A percentile compares a stretch with the other conserved stretches of the same genome.
These are phyloP conservation scores for Pammene fasciana DNA, from an alignment of 2,888 invertebrate genomes.

Conservation along the genomic window DNA sequence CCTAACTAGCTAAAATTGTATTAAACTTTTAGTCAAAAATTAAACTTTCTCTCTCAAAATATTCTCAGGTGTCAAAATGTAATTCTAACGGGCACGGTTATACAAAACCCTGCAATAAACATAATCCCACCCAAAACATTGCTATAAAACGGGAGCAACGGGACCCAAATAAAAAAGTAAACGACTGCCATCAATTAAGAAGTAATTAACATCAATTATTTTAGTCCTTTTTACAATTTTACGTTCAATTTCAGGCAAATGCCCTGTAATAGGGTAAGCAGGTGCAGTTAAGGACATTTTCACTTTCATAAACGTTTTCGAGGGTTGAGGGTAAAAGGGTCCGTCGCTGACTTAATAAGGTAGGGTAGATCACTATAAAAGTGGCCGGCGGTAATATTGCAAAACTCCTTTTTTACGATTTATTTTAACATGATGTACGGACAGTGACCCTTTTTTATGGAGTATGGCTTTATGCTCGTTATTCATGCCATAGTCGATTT, in stretches of 20 bases:
- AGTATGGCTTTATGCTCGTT: conserved; percentile 26
- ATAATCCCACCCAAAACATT: conserved; percentile 27
- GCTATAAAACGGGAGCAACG: conserved; percentile 17
- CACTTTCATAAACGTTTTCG: conserved; percentile 68
- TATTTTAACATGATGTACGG: conserved; percentile 55
- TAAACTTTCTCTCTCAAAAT: too few relatives aligned
- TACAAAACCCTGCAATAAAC: conserved; percentile 17
- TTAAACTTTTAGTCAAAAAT: too few relatives aligned
- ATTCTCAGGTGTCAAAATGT: background rate
- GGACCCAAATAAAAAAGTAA: conserved; percentile 46
- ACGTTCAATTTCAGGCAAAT: conserved; percentile 54
- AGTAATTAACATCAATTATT: conserved; percentile 55
- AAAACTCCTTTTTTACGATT: conserved; percentile 64
- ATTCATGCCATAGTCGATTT: background rate
- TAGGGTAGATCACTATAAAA: conserved; percentile 67
- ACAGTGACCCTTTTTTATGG: conserved; percentile 46
- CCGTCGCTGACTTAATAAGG: conserved; percentile 71
- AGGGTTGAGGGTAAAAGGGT: conserved; percentile 59
- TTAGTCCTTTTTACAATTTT: conserved; percentile 51
- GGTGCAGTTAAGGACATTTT: conserved; percentile 72
- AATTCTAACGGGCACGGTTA: background rate
- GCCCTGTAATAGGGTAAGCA: conserved; percentile 60
- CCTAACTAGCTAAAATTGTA: too few relatives aligned
- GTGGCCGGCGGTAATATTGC: conserved; percentile 65
- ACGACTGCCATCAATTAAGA: conserved; percentile 53